Percentiles rank a stretch among this genome's conserved stretches.
Evolutionary conservation across 2,113 vertebrate genomes (phyloP).

Genomic region (Melanerpes formicivorus): DNA sequence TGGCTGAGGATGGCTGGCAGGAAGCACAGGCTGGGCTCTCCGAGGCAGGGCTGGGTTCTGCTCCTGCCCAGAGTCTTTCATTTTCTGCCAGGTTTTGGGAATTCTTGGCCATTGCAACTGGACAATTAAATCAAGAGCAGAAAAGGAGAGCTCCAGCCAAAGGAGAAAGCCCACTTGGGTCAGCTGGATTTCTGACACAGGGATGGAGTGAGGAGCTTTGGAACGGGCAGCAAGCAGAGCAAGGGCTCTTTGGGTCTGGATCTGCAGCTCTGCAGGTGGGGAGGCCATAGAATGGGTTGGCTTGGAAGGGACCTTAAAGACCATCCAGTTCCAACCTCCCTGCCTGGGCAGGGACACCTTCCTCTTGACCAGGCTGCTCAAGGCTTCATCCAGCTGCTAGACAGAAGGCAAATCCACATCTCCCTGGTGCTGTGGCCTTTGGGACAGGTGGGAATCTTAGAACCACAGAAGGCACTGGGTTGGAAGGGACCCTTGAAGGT

Average conservation of each 20-base stretch:
- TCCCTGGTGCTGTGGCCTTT: not conserved
- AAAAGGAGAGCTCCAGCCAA: not conserved
- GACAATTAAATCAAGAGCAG: not conserved
- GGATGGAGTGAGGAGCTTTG: not conserved
- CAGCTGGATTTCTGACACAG: not conserved
- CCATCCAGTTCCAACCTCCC: too few relatives aligned
- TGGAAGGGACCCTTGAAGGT: too few relatives aligned
- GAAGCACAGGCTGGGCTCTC: not conserved
- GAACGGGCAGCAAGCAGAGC: not conserved
- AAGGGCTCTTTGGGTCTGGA: not conserved
- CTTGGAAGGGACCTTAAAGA: too few relatives aligned
- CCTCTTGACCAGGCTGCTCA: too few relatives aligned
- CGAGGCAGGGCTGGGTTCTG: not conserved
- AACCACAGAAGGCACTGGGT: too few relatives aligned
- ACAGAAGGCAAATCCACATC: not conserved
- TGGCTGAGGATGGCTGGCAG: slow-evolving; percentile 58
- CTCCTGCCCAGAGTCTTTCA: not conserved
- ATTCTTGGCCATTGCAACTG: not conserved
- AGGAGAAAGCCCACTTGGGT: not conserved
- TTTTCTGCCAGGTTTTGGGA: slow-evolving; percentile 27
- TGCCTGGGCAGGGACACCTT: too few relatives aligned
- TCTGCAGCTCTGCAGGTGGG: not conserved
- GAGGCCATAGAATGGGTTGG: not conserved
- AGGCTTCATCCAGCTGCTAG: not conserved
- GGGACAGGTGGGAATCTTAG: not conserved